Base-by-base conservation (phyloP, 2,797 vertebrate species). In the Enteromius fasciolatus region DNA sequence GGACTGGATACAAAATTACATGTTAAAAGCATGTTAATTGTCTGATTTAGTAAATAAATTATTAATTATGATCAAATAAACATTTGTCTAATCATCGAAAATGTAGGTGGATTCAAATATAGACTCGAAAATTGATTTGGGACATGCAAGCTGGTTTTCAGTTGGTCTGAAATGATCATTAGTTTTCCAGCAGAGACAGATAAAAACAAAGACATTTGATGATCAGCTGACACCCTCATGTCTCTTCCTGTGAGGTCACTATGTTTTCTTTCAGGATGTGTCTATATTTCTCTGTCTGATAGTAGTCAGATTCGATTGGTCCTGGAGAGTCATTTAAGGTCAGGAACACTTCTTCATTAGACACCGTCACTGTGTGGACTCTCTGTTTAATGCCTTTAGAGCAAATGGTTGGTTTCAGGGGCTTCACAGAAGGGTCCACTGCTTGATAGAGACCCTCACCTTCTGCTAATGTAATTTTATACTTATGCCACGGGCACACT, bases 401-500 rank as follows among this genome's bases (percentile, higher is more conserved):
- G 80, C 92, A 88, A 97, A 97, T 98, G 73, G 89, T 78, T 41
- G 95, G 96, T 83, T 83, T 93, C 80, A 93, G 87, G 7, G 95
- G 94, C 88, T 92, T 95, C 31, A 92, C 92, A 31, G 87, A 91
- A 59, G 96, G 96, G 86, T 98, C 86, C 52, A 95, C 90, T 85
- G 96, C 95, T 90, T 98, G 94, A 88, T 98, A 97, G 17, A 98
- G 89, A 66, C 96, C 95, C 92, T 98, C 97, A 77, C 98, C 98
- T 85, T 96, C 96, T 78, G 92, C 91, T 85, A 99, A 86, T n/a
- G 96, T 96, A 88, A 99, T 99, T 93, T 95, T 97, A 89, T 95
- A 98, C 87, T 97, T 97, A 91, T 99, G 98, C 97, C 97, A 99
- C 0, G 97, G 98, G 89, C 97, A 99, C 86, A 97, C 92, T 50